Evolutionary conservation across 2,888 invertebrate genomes (phyloP), one percentile per base, ranked within the genome.

Genomic region (Cheilosia variabilis): DNA sequence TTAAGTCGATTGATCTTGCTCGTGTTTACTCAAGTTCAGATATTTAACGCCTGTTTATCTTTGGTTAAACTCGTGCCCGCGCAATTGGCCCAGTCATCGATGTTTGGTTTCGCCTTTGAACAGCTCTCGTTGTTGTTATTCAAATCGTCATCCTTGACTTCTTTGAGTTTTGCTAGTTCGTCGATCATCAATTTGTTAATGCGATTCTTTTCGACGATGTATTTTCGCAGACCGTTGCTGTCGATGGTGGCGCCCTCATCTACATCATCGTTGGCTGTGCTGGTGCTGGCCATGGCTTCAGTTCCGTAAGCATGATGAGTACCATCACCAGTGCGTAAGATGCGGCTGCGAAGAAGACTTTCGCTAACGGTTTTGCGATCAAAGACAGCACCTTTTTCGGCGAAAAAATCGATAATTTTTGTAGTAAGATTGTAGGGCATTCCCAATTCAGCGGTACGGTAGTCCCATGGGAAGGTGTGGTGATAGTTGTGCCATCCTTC

Each of bases 401-500:
- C 94, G 90, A 95, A 95, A 34, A 94, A 90, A 89, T 97, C 95
- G 62, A 97, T 93, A 37, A 95, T 90, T 0, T 93, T 88, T 0
- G 96, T 95, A 0, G 96, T 96, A 0, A 93, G 34, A 90, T 96
- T 96, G 17, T 94, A 89, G 53, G 89, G 89, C 37, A 91, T 88
- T 1, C 96, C 96, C 5, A 96, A 93, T 91, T 97, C 97, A 0
- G 96, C 95, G 0, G 97, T 96, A 89, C 96, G 95, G 93, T 97
- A 97, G 92, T 97, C 97, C 95, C 96, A 96, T 0, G 97, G 97
- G 92, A 97, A 97, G 0, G 95, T 95, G 92, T 97, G 97, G 91
- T 97, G 97, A 91, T 96, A 97, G 92, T 97, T 97, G 92, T 97
- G 97, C 96, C 96, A 97, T 9, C 97, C 97, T 90, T 96, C 96